Base-by-base conservation (phyloP, 2,888 invertebrate species). In the Cartodere bifasciata region DNA sequence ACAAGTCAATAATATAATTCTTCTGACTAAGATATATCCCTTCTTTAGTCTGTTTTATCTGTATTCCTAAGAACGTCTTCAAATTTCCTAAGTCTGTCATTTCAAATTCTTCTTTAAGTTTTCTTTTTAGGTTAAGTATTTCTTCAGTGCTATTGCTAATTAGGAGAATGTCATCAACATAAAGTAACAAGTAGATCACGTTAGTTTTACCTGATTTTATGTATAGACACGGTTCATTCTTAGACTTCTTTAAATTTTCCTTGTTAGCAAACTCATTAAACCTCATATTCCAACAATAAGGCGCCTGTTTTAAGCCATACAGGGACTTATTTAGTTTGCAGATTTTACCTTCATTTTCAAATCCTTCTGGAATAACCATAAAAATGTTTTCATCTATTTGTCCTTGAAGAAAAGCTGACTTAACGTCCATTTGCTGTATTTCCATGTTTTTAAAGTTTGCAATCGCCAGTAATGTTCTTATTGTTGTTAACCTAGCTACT, bases 131-230 rank as follows among this genome's bases (percentile, higher is more conserved):
- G 13, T 27, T 21, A 16, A 10, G 23, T 2, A 27, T 15, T 34
- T 10, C 14, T 23, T 28, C 15, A 22, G 25, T 33, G 23, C 35
- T 32, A 16, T 28, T 28, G 20, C 28, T 28, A 10, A 31, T 29
- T 28, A 38, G 21, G 17, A 38, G 28, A 20, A 38, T 31, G 31
- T 39, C 34, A 39, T 39, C 39, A 20, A 39, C 39, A 31, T 39
- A 39, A 13, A 39, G 29, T 21, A 39, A 21, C 21, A 39, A 16
- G 29, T 29, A 38, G 21, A 36, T n/a, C n/a, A n/a, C n/a, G n/a
- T 37, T 23, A 16, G 14, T 16, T 16, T 13, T 24, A 13, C 11
- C 23, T 23, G 20, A 13, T 23, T 35, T 28, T 25, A 28, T 28
- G 26, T 37, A 39, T 13, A 39, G 35, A 35, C 39, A 38, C 23